A percentile compares a stretch with the other conserved stretches of the same genome.
Evolutionary conservation across 2,888 invertebrate genomes (phyloP).

Genomic region (Disparrhopalites patrizii): DNA sequence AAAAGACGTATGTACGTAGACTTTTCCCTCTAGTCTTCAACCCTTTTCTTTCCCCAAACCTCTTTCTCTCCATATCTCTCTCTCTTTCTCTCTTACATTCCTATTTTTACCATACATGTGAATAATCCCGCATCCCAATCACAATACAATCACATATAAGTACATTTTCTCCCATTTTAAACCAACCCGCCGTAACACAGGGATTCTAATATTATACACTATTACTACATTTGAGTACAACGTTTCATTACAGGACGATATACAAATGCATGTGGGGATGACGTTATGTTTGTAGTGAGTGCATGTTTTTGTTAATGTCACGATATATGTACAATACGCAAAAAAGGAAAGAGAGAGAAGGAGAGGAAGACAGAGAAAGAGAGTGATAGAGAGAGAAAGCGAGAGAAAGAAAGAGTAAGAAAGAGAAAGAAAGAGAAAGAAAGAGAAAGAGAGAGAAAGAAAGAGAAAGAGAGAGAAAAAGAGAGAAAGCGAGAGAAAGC

Average conservation of each 20-base stretch:
- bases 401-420: not conserved
- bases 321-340: constrained; percentile 6
- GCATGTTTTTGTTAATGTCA: constrained; percentile 5
- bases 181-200: constrained; percentile 4
- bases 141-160: constrained; percentile 16
- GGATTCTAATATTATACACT: constrained; percentile 12
- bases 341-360: not conserved
- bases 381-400: not conserved
- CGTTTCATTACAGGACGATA: constrained; percentile 14
- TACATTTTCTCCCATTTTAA: constrained; percentile 24
- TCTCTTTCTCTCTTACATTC: constrained; percentile 20
- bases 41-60: constrained; percentile 34
- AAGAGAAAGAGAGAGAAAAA: not conserved
- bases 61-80: constrained; percentile 33
- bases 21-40: constrained; percentile 33
- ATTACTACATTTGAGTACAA: constrained; percentile 6
- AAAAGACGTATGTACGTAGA: constrained; percentile 33
- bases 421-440: not conserved
- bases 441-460: not conserved
- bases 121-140: constrained; percentile 11
- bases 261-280: constrained; percentile 3
- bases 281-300: too few species aligned
- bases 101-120: constrained; percentile 21
- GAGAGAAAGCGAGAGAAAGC: too few species aligned
- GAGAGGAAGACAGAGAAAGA: too few species aligned